phyloP scores from a whole-genome alignment of 2,888 invertebrate species.

The Thalpophila matura region DNA sequence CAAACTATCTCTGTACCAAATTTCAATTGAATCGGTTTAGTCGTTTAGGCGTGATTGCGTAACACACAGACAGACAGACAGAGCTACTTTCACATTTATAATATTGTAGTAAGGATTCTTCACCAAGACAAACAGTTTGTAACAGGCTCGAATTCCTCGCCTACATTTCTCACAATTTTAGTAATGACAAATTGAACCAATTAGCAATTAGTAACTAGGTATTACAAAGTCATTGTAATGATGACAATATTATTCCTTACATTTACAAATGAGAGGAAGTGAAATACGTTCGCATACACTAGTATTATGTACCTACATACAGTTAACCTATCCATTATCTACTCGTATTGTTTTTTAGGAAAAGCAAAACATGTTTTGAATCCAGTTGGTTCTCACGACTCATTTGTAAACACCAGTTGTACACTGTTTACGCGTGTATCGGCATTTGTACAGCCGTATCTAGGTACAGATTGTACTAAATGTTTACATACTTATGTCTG shows the following conservation, averaged over 20 bases:
- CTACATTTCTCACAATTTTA: neutral
- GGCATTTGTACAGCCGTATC: constrained; percentile 4
- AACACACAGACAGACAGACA: too few species aligned
- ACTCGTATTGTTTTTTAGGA: constrained; percentile 37
- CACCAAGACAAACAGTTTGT: too few species aligned
- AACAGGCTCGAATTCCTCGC: neutral
- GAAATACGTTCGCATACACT: constrained; percentile 2
- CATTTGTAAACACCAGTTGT: constrained; percentile 25
- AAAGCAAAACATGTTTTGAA: constrained; percentile 32
- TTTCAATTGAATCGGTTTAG: too few species aligned
- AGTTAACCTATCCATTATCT: constrained; percentile 24
- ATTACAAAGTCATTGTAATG: constrained; percentile 19
- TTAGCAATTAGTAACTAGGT: neutral
- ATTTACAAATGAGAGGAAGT: constrained; percentile 29
- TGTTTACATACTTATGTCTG: too few species aligned
- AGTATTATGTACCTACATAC: constrained; percentile 41
- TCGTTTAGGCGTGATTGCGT: too few species aligned
- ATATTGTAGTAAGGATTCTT: too few species aligned
- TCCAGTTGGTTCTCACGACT: constrained; percentile 14
- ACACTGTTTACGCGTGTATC: constrained; percentile 2
- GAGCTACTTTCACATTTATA: too few species aligned
- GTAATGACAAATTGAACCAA: neutral
- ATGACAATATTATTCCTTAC: constrained; percentile 16
- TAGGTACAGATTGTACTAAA: neutral
- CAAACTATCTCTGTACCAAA: too few species aligned